phyloP scores from a whole-genome alignment of 2,888 invertebrate genomes.

The Megastigmus dorsalis region DNA sequence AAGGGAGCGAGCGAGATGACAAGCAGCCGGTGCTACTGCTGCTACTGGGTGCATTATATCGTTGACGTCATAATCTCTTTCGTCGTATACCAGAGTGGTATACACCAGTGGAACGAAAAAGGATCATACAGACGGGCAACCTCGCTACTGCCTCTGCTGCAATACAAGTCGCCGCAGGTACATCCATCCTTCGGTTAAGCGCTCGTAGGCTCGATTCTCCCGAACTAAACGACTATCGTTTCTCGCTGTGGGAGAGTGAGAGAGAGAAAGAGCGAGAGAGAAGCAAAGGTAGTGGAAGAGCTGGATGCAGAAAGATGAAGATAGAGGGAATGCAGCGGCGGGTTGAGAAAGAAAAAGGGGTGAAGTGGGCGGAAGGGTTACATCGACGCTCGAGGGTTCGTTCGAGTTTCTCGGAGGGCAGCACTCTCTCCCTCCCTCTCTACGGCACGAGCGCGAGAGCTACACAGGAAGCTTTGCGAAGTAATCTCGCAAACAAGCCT shows the following conservation, averaged over 20 bases:
- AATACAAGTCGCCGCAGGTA: not conserved
- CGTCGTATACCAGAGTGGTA: not conserved
- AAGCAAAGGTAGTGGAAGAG: not conserved
- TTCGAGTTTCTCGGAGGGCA: slow-evolving; percentile 16
- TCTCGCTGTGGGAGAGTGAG: not conserved
- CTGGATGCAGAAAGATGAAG: not conserved
- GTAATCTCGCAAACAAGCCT: slow-evolving; percentile 52
- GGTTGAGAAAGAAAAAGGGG: too few species aligned
- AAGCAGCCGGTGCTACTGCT: not conserved
- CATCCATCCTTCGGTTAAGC: slow-evolving; percentile 20
- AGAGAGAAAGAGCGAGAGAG: not conserved
- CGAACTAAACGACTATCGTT: slow-evolving; percentile 29
- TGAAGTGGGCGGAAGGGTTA: not conserved
- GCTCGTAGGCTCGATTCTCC: slow-evolving; percentile 13
- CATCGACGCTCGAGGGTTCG: slow-evolving; percentile 30
- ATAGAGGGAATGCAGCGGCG: too few species aligned
- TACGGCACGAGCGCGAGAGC: not conserved
- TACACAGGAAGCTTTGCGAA: slow-evolving; percentile 42
- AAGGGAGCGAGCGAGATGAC: not conserved
- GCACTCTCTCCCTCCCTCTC: too few species aligned
- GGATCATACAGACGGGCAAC: too few species aligned
- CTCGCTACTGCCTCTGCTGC: not conserved
- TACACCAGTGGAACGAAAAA: not conserved
- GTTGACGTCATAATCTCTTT: slow-evolving; percentile 44
- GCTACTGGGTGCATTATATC: slow-evolving; percentile 14